These are phyloP conservation scores for Phyllotreta cruciferae DNA, from an alignment of 2,888 invertebrate species.

Conservation along the genomic window DNA sequence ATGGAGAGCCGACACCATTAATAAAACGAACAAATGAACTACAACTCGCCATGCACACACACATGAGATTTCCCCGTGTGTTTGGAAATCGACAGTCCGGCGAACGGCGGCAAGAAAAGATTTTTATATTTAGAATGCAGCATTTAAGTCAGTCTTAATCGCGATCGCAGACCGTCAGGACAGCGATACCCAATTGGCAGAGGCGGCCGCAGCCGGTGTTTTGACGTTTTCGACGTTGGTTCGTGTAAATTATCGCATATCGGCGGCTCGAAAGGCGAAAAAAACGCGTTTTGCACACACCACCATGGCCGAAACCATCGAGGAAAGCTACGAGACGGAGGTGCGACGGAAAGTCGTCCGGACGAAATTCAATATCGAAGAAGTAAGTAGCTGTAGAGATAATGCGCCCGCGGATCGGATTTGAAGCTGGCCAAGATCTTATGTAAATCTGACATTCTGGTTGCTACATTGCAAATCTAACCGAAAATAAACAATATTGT, in stretches of 20 bases:
- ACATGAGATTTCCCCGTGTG: constrained; percentile 9
- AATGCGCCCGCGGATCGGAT: not conserved
- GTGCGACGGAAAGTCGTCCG: constrained; percentile 74
- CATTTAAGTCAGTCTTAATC: constrained; percentile 21
- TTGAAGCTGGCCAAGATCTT: not conserved
- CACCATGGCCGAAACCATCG: constrained; percentile 72
- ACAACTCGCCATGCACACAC: constrained; percentile 6
- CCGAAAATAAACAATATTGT: no score
- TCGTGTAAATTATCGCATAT: constrained; percentile 18
- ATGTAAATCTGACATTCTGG: not conserved
- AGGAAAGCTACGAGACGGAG: constrained; percentile 74
- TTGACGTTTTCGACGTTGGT: constrained; percentile 26
- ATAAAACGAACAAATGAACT: constrained; percentile 9
- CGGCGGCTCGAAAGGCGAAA: constrained; percentile 22
- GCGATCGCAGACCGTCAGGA: constrained; percentile 39
- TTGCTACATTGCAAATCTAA: not conserved
- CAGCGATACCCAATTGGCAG: constrained; percentile 29
- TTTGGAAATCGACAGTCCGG: constrained; percentile 7
- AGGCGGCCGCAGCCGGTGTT: constrained; percentile 35
- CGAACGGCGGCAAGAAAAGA: constrained; percentile 3
- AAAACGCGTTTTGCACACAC: constrained; percentile 22
- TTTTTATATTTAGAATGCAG: constrained; percentile 22
- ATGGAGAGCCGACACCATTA: constrained; percentile 10
- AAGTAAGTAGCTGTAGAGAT: constrained; percentile 64
- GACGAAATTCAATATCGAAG: constrained; percentile 75